Base-by-base conservation (phyloP, 2,797 vertebrate species). In the Macropus fuliginosus region DNA sequence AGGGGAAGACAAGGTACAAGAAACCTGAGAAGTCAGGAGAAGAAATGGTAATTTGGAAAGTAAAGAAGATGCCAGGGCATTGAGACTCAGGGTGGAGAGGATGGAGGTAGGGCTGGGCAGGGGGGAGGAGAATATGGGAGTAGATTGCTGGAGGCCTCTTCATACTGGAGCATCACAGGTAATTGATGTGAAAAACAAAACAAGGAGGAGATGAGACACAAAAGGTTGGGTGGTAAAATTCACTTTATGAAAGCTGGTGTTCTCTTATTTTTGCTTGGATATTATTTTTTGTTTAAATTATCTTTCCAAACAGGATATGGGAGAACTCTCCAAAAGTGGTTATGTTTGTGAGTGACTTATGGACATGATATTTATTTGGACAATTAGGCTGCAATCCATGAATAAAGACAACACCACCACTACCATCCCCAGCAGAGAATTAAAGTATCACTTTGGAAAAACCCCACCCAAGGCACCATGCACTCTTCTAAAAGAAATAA, bases 301-400 rank as follows among this genome's bases (percentile, higher is more conserved):
- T 56, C n/a, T 92, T 94, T 90, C 62, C 93, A 95, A 91, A 57
- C 91, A 93, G n/a, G 52, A 96, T 95, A 96, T 62, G 81, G 94
- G 94, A 57, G 52, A 95, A 95, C 74, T 92, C 94, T 54, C 91
- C 96, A 89, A 94, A 97, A 98, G 97, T 90, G 90, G 31, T 94
- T 91, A 96, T 89, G 46, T 62, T 97, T 95, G n/a, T 97, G 95
- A 56, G 94, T 95, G 91, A 93, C 62, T 3, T 0, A 94, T 92
- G 96, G 81, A 96, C 62, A 93, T 28, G 34, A 12, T 21, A 95
- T 94, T 93, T 66, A 87, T 10, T 11, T 46, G 74, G 40, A 24
- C 74, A 87, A 40, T 6, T 46, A 87, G 40, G 9, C 31, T 24
- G 21, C 21, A 21, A 56, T 46, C 74, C 21, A 21, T 46, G 40